Evolutionary conservation across 2,888 invertebrate species (phyloP), one percentile per base, ranked within the genome.

Genomic region (Nymphalis urticae): DNA sequence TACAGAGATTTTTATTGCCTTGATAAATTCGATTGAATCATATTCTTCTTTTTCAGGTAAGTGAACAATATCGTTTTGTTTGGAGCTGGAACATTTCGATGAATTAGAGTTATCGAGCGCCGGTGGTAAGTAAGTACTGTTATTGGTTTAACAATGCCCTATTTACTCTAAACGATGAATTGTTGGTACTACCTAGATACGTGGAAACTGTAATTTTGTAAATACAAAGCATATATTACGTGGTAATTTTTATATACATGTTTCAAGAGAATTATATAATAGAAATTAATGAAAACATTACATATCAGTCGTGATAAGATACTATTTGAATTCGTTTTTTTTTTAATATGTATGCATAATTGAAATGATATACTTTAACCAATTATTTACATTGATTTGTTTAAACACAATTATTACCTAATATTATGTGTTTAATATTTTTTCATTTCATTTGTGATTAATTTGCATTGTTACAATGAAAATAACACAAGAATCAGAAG

Each of bases 11-110:
- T 56, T 56, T 56, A 32, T 56, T 56, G 27, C 17, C 13, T n/a
- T 24, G 8, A 56, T 51, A 27, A 54, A 54, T 54, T 27, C 50
- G 53, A 61, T 19, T 58, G 17, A 42, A 60, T 71, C 85, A 83
- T 85, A 82, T 79, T 66, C 71, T 76, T 78, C n/a, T 79, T 82
- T 88, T 89, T 82, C 87, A 90, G 90, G 90, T 91, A 90, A 90
- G 89, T 87, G 54, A 32, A 32, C 27, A 32, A 56, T 56, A 79
- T 77, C 75, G 75, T 72, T 71, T 78, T 86, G 82, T 85, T 85
- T 85, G 79, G 82, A 84, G 84, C 58, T 80, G 42, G 13, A 42
- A 78, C 75, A 72, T 72, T 62, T 60, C 32, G 36, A 36, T 58
- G 58, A 42, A 58, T 58, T 58, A 58, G 36, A 42, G 19, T 62